Conservation (phyloP, 2,888 invertebrate species). For the Callyntrura sp. region DNA sequence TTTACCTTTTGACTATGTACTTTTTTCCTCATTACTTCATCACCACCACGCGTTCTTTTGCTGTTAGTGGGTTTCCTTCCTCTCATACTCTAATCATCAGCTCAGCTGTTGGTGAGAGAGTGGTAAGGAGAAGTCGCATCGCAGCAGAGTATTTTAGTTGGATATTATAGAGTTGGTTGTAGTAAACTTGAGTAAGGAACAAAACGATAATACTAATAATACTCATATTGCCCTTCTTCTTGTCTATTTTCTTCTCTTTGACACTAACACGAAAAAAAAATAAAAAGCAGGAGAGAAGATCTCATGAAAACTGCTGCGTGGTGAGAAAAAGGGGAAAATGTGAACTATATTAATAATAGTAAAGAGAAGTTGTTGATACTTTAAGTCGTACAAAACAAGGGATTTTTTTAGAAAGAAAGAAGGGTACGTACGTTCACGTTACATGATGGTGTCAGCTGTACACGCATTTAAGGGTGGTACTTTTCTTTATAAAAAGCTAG, state of each 20-base stretch:
- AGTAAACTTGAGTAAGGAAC: too few species aligned
- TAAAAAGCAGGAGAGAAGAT: background rate
- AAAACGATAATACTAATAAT: too few species aligned
- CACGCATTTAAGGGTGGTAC: background rate
- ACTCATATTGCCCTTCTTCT: background rate
- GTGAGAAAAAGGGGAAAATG: background rate
- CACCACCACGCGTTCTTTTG: background rate
- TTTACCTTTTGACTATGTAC: conserved; percentile 19
- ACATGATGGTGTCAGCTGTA: background rate
- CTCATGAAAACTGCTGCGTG: conserved; percentile 30
- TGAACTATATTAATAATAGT: background rate
- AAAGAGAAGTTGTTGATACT: too few species aligned
- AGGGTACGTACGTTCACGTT: background rate
- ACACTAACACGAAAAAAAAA: conserved; percentile 34
- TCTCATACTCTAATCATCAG: background rate
- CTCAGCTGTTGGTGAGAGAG: conserved; percentile 22
- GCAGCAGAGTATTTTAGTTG: background rate
- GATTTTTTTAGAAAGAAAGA: background rate
- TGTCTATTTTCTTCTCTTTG: conserved; percentile 29
- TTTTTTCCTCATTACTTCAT: conserved; percentile 24
- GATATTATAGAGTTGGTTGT: too few species aligned
- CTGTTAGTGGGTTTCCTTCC: conserved; percentile 24
- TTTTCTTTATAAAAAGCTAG: background rate
- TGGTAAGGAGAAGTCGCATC: background rate
- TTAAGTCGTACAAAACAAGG: conserved; percentile 17